Evolutionary conservation across 2,888 invertebrate species (phyloP), one percentile per base, ranked within the genome.

Genomic region (Diarsia rubi): DNA sequence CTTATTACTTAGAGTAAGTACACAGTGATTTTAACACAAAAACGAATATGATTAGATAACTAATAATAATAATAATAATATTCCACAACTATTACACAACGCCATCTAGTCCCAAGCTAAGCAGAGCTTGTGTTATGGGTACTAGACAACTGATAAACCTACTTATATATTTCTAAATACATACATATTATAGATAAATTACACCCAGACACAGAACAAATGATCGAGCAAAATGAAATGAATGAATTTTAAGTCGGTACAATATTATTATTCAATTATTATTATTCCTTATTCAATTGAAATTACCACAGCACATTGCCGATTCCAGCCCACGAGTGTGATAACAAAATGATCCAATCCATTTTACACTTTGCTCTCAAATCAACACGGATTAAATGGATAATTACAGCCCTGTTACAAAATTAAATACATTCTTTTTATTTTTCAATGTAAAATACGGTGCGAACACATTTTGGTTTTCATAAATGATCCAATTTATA

Each of bases 401-500:
- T 79, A 83, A 83, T 75, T 80, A 80, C 72, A 67, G 47, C 52
- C 57, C 68, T 57, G 69, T 57, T 65, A 74, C 80, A 66, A 75
- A 70, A 80, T 75, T 83, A 73, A 80, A 82, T 69, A 68, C 24
- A 81, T 63, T 66, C 69, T 81, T 60, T 52, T 75, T 44, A 72
- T 77, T 75, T 83, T 78, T 75, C 70, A 62, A 67, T 54, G 60
- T 69, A 67, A 76, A 79, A 72, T 75, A 76, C 62, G 52, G 47
- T 45, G 64, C 59, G 69, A 69, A 72, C 63, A 70, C 75, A 80
- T 84, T 75, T 73, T 69, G 71, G 67, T 79, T 73, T 71, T 74
- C 65, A 77, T 82, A 82, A 85, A 85, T 85, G 73, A 74, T 75
- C 69, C 79, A 78, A 80, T 85, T 76, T 75, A 69, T 69, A 71